These are phyloP conservation scores for Metaphire vulgaris DNA, from an alignment of 1,140 invertebrate genomes.

Conservation along the genomic window DNA sequence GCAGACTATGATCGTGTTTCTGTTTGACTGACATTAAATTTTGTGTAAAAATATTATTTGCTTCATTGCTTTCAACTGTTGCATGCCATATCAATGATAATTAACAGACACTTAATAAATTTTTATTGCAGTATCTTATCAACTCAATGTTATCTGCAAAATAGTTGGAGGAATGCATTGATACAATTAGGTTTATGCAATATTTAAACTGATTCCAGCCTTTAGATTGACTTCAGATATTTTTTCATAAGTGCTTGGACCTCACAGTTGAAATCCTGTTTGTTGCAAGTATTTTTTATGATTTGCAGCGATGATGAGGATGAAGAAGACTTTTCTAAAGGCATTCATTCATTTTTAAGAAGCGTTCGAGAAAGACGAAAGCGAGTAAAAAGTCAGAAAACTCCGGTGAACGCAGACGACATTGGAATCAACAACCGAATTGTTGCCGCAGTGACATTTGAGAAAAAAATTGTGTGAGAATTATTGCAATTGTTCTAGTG, in stretches of 20 bases:
- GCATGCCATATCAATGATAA: too few relatives aligned
- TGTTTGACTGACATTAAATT: too few relatives aligned
- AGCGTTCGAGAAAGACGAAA: constrained; percentile 36
- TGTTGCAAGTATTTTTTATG: background rate
- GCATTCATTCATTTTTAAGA: constrained; percentile 45
- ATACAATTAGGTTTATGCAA: background rate
- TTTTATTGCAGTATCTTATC: background rate
- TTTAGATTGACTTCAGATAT: background rate
- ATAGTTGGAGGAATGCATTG: too few relatives aligned
- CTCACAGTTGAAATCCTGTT: too few relatives aligned
- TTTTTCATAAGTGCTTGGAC: background rate
- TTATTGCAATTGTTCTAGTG: background rate
- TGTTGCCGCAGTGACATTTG: constrained; percentile 49
- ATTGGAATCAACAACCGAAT: constrained; percentile 49
- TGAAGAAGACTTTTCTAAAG: constrained; percentile 47
- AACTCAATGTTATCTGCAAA: background rate
- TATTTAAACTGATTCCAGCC: background rate
- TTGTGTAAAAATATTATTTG: too few relatives aligned
- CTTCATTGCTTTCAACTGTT: too few relatives aligned
- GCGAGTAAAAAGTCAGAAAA: constrained; percentile 16
- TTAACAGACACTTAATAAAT: too few relatives aligned
- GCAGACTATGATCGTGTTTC: too few relatives aligned
- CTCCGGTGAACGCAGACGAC: constrained; percentile 29
- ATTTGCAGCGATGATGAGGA: constrained; percentile 34
- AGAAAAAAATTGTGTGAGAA: constrained; percentile 52